phyloP scores from a whole-genome alignment of 1,140 invertebrate species.

The Anthonomus grandis region DNA sequence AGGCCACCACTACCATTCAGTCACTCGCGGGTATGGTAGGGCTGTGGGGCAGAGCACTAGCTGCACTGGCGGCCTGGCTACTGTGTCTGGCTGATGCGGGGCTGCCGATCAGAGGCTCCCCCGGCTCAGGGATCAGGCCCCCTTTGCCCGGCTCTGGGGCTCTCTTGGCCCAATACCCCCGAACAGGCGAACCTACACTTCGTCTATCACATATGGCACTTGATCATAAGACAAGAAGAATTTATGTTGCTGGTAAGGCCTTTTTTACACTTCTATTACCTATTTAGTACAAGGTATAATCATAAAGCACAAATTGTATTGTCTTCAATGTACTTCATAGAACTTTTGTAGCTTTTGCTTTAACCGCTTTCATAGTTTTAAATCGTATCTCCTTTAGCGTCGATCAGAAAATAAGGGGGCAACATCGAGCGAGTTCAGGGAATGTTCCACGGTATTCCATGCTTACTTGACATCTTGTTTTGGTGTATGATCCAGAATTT shows the following conservation, averaged over 20 bases:
- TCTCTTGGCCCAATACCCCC: conserved; percentile 48
- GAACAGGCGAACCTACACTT: conserved; percentile 48
- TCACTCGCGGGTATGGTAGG: conserved; percentile 33
- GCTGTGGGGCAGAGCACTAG: conserved; percentile 30
- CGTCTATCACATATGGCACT: conserved; percentile 61
- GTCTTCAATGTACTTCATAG: too few species aligned
- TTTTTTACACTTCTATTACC: too few species aligned
- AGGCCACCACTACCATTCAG: conserved; percentile 34
- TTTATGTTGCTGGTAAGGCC: conserved; percentile 71
- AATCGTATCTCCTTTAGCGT: too few species aligned
- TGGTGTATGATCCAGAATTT: too few species aligned
- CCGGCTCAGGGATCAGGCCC: conserved; percentile 29
- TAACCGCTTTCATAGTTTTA: too few species aligned
- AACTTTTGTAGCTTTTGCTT: too few species aligned
- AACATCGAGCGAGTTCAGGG: too few species aligned
- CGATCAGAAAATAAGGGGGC: too few species aligned
- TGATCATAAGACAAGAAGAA: conserved; percentile 56
- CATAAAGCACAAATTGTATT: too few species aligned
- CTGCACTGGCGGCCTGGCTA: conserved; percentile 42
- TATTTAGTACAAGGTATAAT: too few species aligned
- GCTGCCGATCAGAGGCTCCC: conserved; percentile 33
- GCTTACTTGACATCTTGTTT: too few species aligned
- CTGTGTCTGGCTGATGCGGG: conserved; percentile 39
- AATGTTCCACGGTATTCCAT: too few species aligned
- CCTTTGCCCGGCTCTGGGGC: conserved; percentile 22